phyloP scores from a whole-genome alignment of 2,797 vertebrate species.

The Halcyon smyrnensis region DNA sequence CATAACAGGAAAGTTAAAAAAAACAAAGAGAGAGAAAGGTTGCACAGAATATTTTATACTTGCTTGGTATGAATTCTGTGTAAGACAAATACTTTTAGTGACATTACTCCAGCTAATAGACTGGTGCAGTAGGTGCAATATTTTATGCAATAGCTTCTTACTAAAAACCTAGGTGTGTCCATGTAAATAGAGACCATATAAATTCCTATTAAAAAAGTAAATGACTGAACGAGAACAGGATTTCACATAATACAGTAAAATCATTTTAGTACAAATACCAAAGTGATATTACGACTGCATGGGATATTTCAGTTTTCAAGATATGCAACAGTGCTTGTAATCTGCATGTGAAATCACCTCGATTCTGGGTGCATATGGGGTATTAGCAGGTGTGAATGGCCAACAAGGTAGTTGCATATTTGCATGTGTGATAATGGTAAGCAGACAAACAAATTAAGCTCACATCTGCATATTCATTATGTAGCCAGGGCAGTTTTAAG shows the following conservation, averaged over 20 bases:
- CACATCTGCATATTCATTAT: neutral
- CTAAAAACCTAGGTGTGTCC: neutral
- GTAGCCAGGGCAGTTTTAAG: neutral
- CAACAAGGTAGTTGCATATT: neutral
- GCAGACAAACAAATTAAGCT: neutral
- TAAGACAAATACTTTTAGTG: neutral
- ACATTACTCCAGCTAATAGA: neutral
- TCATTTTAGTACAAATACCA: neutral
- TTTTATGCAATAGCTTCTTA: neutral
- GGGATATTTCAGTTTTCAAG: neutral
- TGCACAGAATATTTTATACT: neutral
- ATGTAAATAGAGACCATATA: neutral
- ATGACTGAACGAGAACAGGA: neutral
- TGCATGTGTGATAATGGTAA: neutral
- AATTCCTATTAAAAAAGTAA: neutral
- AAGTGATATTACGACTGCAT: neutral
- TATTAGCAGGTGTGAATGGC: slow-evolving; percentile 24
- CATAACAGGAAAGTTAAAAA: neutral
- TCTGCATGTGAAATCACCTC: neutral
- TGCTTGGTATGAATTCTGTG: neutral
- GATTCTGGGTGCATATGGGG: neutral
- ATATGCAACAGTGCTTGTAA: neutral
- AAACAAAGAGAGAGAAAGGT: rapidly evolving
- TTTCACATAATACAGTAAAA: neutral
- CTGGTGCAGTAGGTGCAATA: neutral